phyloP scores from a whole-genome alignment of 2,888 invertebrate species.

The Megamerina dolium region DNA sequence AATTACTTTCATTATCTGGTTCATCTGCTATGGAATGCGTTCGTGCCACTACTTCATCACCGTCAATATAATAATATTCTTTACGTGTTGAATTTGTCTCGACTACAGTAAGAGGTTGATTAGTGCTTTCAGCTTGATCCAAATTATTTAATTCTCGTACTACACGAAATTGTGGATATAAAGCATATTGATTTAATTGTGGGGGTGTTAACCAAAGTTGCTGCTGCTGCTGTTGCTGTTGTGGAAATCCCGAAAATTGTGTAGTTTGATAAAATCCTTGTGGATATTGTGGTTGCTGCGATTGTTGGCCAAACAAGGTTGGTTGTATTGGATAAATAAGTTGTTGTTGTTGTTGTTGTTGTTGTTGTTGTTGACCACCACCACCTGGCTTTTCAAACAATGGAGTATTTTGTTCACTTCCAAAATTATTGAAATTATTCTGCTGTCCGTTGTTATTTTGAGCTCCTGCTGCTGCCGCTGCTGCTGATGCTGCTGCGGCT shows the following conservation, averaged over 20 bases:
- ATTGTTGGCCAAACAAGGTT: slow-evolving; percentile 3
- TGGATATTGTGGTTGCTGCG: background rate
- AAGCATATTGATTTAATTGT: background rate
- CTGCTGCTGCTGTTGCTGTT: slow-evolving; percentile 11
- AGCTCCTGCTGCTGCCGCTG: too few relatives aligned
- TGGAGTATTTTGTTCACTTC: background rate
- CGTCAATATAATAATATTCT: slow-evolving; percentile 38
- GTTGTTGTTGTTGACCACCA: slow-evolving; percentile 3
- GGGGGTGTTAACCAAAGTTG: background rate
- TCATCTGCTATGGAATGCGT: slow-evolving; percentile 10
- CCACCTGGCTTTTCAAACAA: background rate
- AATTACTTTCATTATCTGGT: background rate
- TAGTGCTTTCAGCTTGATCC: too few relatives aligned
- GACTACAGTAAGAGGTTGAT: slow-evolving; percentile 35
- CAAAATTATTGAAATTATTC: background rate
- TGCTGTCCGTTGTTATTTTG: background rate
- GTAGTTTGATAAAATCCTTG: background rate
- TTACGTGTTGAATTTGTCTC: slow-evolving; percentile 43
- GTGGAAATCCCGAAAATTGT: background rate
- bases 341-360: slow-evolving; percentile 8
- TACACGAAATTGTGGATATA: background rate
- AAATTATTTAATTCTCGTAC: too few relatives aligned
- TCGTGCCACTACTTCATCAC: slow-evolving; percentile 29
- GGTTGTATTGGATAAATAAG: slow-evolving; percentile 8
- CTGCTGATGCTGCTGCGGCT: too few relatives aligned